These are phyloP conservation scores for Anguilla marmorata DNA, from an alignment of 2,797 vertebrate species.

Conservation along the genomic window DNA sequence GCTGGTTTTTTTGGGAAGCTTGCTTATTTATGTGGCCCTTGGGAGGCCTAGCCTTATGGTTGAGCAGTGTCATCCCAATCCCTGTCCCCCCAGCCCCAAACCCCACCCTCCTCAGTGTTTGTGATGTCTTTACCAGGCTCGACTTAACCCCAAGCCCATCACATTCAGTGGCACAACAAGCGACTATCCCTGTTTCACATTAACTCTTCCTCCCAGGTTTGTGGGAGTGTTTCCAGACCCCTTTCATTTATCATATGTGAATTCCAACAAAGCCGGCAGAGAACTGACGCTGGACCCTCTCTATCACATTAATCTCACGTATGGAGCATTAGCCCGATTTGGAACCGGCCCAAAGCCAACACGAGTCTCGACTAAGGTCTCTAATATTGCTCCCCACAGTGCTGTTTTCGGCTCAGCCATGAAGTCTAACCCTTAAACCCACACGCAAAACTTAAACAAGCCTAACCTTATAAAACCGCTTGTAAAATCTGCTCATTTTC, in stretches of 20 bases:
- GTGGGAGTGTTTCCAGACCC: neutral
- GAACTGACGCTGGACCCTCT: neutral
- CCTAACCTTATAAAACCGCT: slow-evolving; percentile 4
- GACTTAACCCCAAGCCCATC: neutral
- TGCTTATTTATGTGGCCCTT: neutral
- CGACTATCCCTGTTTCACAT: neutral
- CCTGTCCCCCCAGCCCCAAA: neutral
- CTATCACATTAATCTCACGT: neutral
- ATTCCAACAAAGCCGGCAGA: neutral
- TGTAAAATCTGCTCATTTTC: neutral
- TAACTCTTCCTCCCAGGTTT: neutral
- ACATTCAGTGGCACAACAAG: neutral
- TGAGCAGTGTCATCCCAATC: neutral
- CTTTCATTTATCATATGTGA: neutral
- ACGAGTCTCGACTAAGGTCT: neutral
- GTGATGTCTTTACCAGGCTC: slow-evolving; percentile 2
- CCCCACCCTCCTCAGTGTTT: too few species aligned
- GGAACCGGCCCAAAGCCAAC: neutral
- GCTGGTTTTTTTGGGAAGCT: neutral
- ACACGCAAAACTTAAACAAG: slow-evolving; percentile 4
- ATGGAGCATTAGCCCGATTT: neutral
- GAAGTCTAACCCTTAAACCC: slow-evolving; percentile 15
- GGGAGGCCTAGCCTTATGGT: neutral
- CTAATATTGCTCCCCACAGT: neutral
- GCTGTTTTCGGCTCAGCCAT: neutral